phyloP scores from a whole-genome alignment of 2,797 vertebrate species.

The Agapornis canus region DNA sequence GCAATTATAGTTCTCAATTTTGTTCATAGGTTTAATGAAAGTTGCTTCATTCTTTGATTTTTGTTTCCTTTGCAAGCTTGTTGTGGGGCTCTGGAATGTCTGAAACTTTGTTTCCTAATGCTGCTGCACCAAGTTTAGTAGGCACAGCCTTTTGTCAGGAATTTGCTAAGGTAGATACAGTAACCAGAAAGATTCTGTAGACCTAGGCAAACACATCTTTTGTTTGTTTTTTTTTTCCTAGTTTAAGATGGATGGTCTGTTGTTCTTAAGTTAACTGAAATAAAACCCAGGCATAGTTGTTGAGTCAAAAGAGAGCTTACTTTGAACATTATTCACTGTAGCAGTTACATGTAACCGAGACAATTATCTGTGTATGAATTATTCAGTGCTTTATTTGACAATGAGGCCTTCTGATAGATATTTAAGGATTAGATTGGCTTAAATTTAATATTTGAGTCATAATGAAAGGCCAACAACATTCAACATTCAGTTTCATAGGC shows the following conservation, averaged over 20 bases:
- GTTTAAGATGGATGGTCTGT: not conserved
- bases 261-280: not conserved
- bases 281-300: not conserved
- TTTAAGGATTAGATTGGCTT: not conserved
- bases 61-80: not conserved
- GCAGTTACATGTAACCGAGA: not conserved
- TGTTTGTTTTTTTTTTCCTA: not conserved
- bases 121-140: not conserved
- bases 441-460: not conserved
- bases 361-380: not conserved
- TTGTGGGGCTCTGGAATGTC: not conserved
- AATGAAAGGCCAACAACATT: not conserved
- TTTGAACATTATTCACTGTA: not conserved
- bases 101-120: not conserved
- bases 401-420: not conserved
- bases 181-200: not conserved
- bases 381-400: not conserved
- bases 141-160: not conserved
- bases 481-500: not conserved
- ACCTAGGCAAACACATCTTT: not conserved
- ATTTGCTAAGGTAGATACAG: not conserved
- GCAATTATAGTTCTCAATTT: not conserved
- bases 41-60: not conserved
- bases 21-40: not conserved
- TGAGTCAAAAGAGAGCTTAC: not conserved